These are phyloP conservation scores for Xenentodon cancila DNA, from an alignment of 2,797 vertebrate species.

Conservation along the genomic window DNA sequence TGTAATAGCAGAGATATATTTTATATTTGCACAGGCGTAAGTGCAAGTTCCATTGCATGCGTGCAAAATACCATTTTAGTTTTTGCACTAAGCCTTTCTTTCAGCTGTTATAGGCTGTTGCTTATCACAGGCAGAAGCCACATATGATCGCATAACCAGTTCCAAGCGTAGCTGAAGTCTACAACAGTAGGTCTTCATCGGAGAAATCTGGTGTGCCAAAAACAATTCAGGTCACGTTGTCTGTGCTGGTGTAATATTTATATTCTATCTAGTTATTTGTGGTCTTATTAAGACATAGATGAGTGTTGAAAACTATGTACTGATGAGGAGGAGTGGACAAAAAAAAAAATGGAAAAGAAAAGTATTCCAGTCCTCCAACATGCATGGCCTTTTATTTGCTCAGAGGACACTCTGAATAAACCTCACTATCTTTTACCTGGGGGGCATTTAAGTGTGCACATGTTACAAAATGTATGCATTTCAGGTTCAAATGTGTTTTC, in stretches of 20 bases:
- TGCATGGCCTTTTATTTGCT: conserved; percentile 65
- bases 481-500: conserved; percentile 38
- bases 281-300: conserved; percentile 65
- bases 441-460: conserved; percentile 43
- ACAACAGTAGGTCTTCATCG: conserved; percentile 29
- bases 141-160: conserved; percentile 51
- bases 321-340: conserved; percentile 14
- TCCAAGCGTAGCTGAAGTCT: conserved; percentile 36
- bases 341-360: conserved; percentile 13
- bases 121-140: conserved; percentile 71
- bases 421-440: conserved; percentile 51
- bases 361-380: conserved; percentile 9
- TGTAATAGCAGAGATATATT: conserved; percentile 62
- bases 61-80: conserved; percentile 72
- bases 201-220: conserved; percentile 75
- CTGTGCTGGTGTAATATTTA: conserved; percentile 67
- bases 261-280: conserved; percentile 66
- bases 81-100: conserved; percentile 78
- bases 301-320: conserved; percentile 66
- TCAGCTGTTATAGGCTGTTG: conserved; percentile 79
- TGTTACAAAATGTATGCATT: conserved; percentile 38
- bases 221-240: conserved; percentile 80
- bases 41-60: conserved; percentile 71
- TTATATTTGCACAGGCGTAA: conserved; percentile 57
- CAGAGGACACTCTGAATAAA: conserved; percentile 62